Evolutionary conservation across 2,888 invertebrate genomes (phyloP).

Genomic region (Buathra laborator): DNA sequence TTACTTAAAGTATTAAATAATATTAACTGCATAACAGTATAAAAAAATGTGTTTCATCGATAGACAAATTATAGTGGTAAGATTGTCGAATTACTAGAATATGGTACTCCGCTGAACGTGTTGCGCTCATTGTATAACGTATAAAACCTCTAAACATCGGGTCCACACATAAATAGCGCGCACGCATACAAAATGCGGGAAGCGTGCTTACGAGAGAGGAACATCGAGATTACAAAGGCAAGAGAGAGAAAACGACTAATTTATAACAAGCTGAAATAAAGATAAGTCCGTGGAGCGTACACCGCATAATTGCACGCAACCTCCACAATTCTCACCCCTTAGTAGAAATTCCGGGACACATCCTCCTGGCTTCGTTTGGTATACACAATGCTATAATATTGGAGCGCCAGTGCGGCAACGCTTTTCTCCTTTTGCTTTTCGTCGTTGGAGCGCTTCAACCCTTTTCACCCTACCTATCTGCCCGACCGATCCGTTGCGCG

Average conservation of each 20-base stretch:
- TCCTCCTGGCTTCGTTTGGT: constrained; percentile 34
- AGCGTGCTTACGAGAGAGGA: not conserved
- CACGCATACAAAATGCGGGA: not conserved
- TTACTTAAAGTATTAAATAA: too few species aligned
- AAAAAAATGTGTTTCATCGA: too few species aligned
- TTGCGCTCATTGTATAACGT: too few species aligned
- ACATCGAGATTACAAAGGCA: constrained; percentile 5
- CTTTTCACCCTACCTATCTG: constrained; percentile 47
- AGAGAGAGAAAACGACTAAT: constrained; percentile 60
- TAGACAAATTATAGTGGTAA: too few species aligned
- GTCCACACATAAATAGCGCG: too few species aligned
- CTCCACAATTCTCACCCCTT: constrained; percentile 56
- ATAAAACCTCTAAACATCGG: too few species aligned
- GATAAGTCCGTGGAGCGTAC: constrained; percentile 67
- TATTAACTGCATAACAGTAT: too few species aligned
- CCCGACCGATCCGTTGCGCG: constrained; percentile 52
- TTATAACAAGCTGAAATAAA: constrained; percentile 73
- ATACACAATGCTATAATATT: not conserved
- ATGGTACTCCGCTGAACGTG: not conserved
- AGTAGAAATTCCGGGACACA: not conserved
- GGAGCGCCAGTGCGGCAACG: constrained; percentile 1
- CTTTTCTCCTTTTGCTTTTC: constrained; percentile 23
- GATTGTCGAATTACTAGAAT: not conserved
- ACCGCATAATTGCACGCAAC: constrained; percentile 72
- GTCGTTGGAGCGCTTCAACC: constrained; percentile 52